Percentiles rank a stretch among this genome's conserved stretches.
Evolutionary conservation across 2,888 invertebrate genomes (phyloP).

Genomic region (Zelleria hepariella): DNA sequence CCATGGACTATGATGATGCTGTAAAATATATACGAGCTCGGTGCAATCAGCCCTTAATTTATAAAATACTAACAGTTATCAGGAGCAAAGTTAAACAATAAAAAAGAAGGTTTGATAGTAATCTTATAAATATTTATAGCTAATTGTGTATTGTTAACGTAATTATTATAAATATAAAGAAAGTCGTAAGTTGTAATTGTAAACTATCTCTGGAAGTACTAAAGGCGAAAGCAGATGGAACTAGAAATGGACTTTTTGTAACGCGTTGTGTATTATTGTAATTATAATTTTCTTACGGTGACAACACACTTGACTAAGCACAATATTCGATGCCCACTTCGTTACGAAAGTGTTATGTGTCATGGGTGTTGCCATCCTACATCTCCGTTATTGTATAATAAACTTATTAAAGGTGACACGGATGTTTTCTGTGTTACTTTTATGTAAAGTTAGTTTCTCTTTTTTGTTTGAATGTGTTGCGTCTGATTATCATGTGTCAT

Average conservation of each 20-base stretch:
- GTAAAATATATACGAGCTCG: constrained; percentile 30
- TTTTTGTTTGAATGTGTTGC: constrained; percentile 33
- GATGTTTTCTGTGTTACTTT: constrained; percentile 20
- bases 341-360: background rate
- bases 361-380: background rate
- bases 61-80: constrained; percentile 22
- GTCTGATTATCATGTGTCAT: constrained; percentile 30
- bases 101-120: constrained; percentile 61
- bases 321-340: background rate
- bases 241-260: constrained; percentile 45
- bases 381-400: constrained; percentile 1
- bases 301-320: background rate
- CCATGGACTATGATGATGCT: constrained; percentile 46
- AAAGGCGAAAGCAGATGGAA: constrained; percentile 44
- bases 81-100: constrained; percentile 59
- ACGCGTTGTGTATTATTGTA: constrained; percentile 46
- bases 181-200: constrained; percentile 60
- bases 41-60: constrained; percentile 54
- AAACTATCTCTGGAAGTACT: constrained; percentile 61
- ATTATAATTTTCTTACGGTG: constrained; percentile 24
- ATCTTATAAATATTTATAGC: constrained; percentile 73
- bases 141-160: constrained; percentile 73
- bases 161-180: constrained; percentile 71
- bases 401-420: background rate
- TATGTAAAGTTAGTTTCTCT: constrained; percentile 25